Evolutionary conservation across 37 sponge, comb jelly and placozoan genomes (phyloP), one percentile per base, ranked within the genome.

Genomic region (Ephydatia muelleri): DNA sequence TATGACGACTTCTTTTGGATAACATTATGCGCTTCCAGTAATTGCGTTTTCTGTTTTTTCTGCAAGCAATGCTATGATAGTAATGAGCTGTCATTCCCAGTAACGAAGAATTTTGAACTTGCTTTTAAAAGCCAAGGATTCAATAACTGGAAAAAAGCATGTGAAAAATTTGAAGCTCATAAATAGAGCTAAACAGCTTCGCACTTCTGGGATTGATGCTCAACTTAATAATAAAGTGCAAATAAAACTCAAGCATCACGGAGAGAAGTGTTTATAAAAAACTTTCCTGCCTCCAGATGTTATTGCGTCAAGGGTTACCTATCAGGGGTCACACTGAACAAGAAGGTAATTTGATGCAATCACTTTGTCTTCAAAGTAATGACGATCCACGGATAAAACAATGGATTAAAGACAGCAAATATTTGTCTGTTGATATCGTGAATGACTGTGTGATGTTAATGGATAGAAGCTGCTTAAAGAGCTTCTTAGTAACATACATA

Each of bases 271-370:
- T 49, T 85, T 21, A 36, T 79, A 49, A 85, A 77, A 77, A 65
- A 26, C 49, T 85, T 39, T 25, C 33, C 34, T 40, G 75, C 5
- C 36, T 87, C 26, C 39, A 64, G 49, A 76, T 79, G 65, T 43
- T 88, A 34, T 43, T 76, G 31, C 23, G 77, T 25, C 88, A 88
- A 75, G 88, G 79, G 16, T 49, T 88, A 39, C 31, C 88, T 27
- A 76, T 21, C n/a, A n/a, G n/a, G n/a, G n/a, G n/a, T n/a, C 88
- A 88, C 38, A 39, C 72, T 38, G 78, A 82, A 27, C 72, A 32
- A 65, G 83, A 82, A 40, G 75, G 83, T 29, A 88, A 88, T 38
- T 32, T 88, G 43, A 14, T 75, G 38, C 88, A 88, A 34, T 70
- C 82, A 11, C 38, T 88, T 47, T 23, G 19, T 21, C 72, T 68